Evolutionary conservation across 2,797 vertebrate genomes (phyloP).

Genomic region (Sebastes nivosus): DNA sequence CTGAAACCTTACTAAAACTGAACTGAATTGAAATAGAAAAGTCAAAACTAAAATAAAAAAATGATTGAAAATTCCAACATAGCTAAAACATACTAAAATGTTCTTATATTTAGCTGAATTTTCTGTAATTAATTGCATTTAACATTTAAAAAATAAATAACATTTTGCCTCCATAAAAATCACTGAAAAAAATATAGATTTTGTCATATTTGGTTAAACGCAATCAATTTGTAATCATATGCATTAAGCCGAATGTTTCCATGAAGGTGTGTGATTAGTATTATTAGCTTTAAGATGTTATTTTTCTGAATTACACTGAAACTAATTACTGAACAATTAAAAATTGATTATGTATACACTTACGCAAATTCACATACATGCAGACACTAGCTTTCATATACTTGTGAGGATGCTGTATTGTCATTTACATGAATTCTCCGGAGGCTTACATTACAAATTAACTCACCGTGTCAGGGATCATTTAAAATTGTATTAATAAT

Average conservation of each 20-base stretch:
- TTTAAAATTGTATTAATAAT: neutral
- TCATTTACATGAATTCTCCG: neutral
- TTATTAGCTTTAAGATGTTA: neutral
- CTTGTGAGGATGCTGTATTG: neutral
- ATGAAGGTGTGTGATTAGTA: neutral
- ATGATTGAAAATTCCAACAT: neutral
- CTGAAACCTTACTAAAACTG: no score
- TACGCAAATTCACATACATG: neutral
- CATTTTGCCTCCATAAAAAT: neutral
- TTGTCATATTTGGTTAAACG: neutral
- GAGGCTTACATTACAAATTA: neutral
- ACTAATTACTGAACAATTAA: neutral
- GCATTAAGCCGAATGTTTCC: neutral
- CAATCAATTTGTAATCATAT: neutral
- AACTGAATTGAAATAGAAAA: no score
- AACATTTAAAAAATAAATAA: neutral
- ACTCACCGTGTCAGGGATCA: neutral
- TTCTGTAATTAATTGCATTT: neutral
- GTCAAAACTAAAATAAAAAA: no score
- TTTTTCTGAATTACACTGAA: neutral
- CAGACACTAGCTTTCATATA: neutral
- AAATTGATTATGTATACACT: neutral
- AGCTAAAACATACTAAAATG: neutral
- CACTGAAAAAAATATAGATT: neutral
- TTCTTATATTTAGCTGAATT: neutral